Evolutionary conservation across 1,140 invertebrate genomes (phyloP).

Genomic region (Cherax destructor): DNA sequence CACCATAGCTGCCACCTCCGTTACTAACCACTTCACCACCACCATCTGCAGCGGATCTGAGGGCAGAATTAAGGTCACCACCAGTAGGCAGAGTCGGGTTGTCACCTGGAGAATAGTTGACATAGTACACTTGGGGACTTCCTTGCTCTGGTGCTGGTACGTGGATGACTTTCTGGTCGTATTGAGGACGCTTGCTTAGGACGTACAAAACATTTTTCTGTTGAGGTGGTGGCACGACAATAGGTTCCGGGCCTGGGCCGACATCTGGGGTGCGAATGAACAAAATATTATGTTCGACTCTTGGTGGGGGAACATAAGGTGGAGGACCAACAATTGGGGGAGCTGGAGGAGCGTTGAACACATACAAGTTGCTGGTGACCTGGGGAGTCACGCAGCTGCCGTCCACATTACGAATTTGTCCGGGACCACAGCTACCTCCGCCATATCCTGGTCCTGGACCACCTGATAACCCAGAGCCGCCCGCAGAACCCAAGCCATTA

Average conservation of each 20-base stretch:
- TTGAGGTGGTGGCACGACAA: constrained; percentile 42
- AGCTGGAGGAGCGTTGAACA: background rate
- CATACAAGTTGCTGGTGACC: constrained; percentile 43
- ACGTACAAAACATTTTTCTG: constrained; percentile 40
- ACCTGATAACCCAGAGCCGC: background rate
- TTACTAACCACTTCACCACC: constrained; percentile 1
- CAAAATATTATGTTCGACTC: constrained; percentile 23
- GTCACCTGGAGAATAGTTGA: constrained; percentile 34
- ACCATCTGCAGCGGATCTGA: constrained; percentile 25
- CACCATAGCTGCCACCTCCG: too few relatives aligned
- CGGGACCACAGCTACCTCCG: background rate
- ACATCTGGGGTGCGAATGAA: constrained; percentile 46
- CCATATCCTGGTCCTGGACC: background rate
- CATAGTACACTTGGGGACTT: constrained; percentile 36
- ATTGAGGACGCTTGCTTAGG: constrained; percentile 22
- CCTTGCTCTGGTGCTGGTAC: constrained; percentile 18
- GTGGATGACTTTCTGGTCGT: constrained; percentile 17
- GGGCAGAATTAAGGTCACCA: constrained; percentile 29
- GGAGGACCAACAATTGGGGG: constrained; percentile 1
- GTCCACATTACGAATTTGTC: background rate
- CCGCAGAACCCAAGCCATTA: background rate
- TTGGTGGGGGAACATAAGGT: constrained; percentile 16
- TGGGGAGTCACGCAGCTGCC: constrained; percentile 25
- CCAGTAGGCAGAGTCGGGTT: constrained; percentile 46
- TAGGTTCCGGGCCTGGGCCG: background rate